Evolutionary conservation across 1,140 invertebrate species (phyloP).

Genomic region (Elysia chlorotica): DNA sequence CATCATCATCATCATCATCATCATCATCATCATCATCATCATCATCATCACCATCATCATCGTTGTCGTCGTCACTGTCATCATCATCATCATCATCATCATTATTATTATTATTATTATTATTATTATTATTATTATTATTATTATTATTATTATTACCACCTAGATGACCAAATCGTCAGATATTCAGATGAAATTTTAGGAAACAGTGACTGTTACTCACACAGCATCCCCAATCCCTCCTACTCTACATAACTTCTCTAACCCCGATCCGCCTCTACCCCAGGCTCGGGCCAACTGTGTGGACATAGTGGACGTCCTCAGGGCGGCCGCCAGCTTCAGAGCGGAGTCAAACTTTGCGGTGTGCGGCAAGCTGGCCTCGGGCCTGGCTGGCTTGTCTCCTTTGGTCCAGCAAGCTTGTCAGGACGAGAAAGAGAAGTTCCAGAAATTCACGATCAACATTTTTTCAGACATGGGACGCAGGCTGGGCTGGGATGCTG

Average conservation of each 20-base stretch:
- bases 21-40: conserved; percentile 12
- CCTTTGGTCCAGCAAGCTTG: background rate
- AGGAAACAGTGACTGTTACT: background rate
- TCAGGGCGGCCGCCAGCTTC: background rate
- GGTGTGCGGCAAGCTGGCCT: background rate
- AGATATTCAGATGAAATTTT: background rate
- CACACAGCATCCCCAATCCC: background rate
- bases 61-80: background rate
- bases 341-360: background rate
- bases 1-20: conserved; percentile 3
- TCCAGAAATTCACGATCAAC: background rate
- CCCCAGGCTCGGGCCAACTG: background rate
- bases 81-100: background rate
- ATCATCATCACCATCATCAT: conserved; percentile 9
- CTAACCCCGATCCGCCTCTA: background rate
- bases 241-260: background rate
- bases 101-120: too few relatives aligned
- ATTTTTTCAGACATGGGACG: background rate
- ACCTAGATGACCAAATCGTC: background rate
- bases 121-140: too few relatives aligned
- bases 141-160: too few relatives aligned
- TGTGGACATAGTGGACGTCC: background rate
- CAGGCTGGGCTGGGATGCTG: background rate
- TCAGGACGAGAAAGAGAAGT: background rate
- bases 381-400: background rate